Base-by-base conservation (phyloP, 2,797 vertebrate genomes). In the Masticophis lateralis region DNA sequence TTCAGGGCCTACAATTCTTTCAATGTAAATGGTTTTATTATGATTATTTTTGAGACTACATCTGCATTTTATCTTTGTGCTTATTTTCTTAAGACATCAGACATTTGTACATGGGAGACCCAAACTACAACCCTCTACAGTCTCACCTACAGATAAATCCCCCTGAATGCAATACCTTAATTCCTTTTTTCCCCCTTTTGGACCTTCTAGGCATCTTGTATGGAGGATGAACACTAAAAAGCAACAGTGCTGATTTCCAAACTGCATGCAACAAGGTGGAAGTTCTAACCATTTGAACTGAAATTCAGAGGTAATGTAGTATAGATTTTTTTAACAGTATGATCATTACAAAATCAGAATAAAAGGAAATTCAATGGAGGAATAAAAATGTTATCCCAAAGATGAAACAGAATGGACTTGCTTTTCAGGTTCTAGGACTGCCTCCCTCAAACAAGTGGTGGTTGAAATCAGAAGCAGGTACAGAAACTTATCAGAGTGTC, bases 21-120 rank as follows among this genome's bases (percentile, higher is more conserved):
- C 57, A 59, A 12, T 28, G 61, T 90, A 51, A 93, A 69, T 59
- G 27, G 18, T 93, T 87, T 87, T 32, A 74, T 86, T 59, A 90
- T 93, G 47, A 28, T 56, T 89, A 0, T 66, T 92, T 86, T 90
- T 27, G 86, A 37, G 47, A n/a, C 74, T 13, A 55, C 27, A 60
- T 69, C 59, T 87, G 14, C 69, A 20, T 60, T 92, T 90, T 55
- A 66, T 59, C 13, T 27, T 10, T 93, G 60, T 5, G 57, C 25
- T 91, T 87, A 92, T 91, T 95, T 89, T 87, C 27, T 57, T 11
- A 90, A 61, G 89, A 90, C 18, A 83, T 91, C 32, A 55, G 94
- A 93, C 61, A 90, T 90, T 86, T 66, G 28, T 66, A 25, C 28
- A 57, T 20, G 57, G 27, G 4, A 18, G 90, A 86, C 12, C 60